A percentile compares a stretch with the other conserved stretches of the same genome.
phyloP scores from a whole-genome alignment of 2,888 invertebrate genomes.

The Archips crataeganus region DNA sequence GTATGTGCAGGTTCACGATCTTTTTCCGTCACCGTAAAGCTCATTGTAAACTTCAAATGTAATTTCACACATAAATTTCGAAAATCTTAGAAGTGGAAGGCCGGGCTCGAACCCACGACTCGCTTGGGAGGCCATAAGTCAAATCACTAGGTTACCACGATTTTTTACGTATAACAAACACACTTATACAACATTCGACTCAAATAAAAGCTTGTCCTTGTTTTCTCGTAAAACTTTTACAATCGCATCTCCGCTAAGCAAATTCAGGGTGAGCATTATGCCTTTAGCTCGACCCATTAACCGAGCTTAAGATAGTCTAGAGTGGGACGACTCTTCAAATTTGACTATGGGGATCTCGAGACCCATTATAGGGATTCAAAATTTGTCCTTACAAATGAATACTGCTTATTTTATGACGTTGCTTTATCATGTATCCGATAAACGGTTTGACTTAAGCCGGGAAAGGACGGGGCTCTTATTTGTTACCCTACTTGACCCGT shows the following conservation, averaged over 20 bases:
- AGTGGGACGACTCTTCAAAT: constrained; percentile 37
- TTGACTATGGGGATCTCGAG: constrained; percentile 38
- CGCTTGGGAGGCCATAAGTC: no score
- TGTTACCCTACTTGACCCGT: neutral
- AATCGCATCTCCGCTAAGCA: constrained; percentile 34
- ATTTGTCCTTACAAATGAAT: constrained; percentile 41
- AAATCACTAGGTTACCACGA: no score
- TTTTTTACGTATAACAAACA: no score
- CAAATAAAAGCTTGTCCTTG: neutral
- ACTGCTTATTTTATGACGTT: constrained; percentile 34
- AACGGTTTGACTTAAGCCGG: constrained; percentile 9
- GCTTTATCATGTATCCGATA: constrained; percentile 23
- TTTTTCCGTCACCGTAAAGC: no score
- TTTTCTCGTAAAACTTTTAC: constrained; percentile 31
- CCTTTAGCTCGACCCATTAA: constrained; percentile 38
- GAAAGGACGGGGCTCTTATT: neutral
- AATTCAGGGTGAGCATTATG: constrained; percentile 38
- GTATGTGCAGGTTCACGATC: no score
- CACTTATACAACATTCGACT: neutral
- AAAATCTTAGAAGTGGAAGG: no score
- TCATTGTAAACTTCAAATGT: no score
- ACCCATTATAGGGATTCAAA: constrained; percentile 36
- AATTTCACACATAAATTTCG: no score
- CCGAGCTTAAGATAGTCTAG: constrained; percentile 36
- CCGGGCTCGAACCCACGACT: no score